Percentiles rank a stretch among this genome's conserved stretches.
These are phyloP conservation scores for Parochlus steinenii DNA, from an alignment of 2,888 invertebrate species.

Conservation along the genomic window DNA sequence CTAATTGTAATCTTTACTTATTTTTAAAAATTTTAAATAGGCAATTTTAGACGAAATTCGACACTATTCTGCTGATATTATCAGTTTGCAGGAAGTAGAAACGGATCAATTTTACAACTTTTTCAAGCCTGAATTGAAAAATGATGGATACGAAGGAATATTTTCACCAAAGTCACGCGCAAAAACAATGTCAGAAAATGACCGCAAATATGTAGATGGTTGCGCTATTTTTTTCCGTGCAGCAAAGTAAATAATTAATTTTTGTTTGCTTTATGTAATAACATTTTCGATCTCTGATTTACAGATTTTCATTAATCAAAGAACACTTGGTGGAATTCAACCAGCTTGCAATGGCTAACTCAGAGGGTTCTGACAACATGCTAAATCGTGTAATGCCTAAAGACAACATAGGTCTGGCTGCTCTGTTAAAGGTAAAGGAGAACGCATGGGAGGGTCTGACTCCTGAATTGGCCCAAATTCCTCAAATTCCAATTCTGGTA, in stretches of 20 bases:
- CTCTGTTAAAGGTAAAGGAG: slow-evolving; percentile 86
- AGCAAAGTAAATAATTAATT: slow-evolving; percentile 47
- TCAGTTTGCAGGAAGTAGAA: slow-evolving; percentile 93
- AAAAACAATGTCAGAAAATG: slow-evolving; percentile 94
- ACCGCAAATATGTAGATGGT: slow-evolving; percentile 95
- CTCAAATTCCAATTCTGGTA: slow-evolving; percentile 79
- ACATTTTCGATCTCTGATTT: slow-evolving; percentile 17
- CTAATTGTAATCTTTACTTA: neutral
- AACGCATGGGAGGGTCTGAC: slow-evolving; percentile 82
- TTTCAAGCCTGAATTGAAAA: slow-evolving; percentile 86
- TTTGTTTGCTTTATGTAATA: slow-evolving; percentile 2
- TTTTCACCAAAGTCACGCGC: slow-evolving; percentile 97
- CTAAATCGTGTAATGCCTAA: slow-evolving; percentile 97
- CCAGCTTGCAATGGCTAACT: slow-evolving; percentile 95
- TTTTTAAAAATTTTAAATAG: slow-evolving; percentile 15
- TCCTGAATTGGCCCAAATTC: slow-evolving; percentile 55
- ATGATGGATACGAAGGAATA: slow-evolving; percentile 85
- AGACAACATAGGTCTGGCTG: slow-evolving; percentile 96
- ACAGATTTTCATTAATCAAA: slow-evolving; percentile 83
- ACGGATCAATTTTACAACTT: slow-evolving; percentile 97
- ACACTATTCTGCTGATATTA: slow-evolving; percentile 92
- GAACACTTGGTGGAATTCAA: slow-evolving; percentile 97
- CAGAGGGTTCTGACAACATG: slow-evolving; percentile 97
- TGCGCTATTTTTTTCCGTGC: slow-evolving; percentile 96
- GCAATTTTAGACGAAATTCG: slow-evolving; percentile 90